Evolutionary conservation across 2,113 vertebrate genomes (phyloP).

Genomic region (Embiotoca jacksoni): DNA sequence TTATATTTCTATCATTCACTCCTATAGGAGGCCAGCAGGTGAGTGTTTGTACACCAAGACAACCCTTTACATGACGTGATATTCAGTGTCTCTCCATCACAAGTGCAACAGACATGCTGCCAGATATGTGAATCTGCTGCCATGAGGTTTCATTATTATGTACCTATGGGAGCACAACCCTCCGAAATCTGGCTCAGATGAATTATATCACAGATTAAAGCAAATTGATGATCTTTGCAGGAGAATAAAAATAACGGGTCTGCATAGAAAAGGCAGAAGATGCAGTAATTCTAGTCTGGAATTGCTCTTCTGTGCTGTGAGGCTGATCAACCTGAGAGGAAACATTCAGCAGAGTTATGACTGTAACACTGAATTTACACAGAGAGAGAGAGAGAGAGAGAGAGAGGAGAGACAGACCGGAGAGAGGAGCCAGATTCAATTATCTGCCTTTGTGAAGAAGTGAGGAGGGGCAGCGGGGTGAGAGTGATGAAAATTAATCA

Average conservation of each 20-base stretch:
- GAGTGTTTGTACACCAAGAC: slow-evolving; percentile 14
- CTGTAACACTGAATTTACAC: slow-evolving; percentile 47
- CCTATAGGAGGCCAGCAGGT: slow-evolving; percentile 4
- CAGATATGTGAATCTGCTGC: slow-evolving; percentile 32
- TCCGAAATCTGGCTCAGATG: slow-evolving; percentile 31
- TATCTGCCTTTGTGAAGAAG: slow-evolving; percentile 69
- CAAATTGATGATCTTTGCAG: slow-evolving; percentile 22
- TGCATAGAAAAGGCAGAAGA: slow-evolving; percentile 52
- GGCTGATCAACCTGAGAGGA: slow-evolving; percentile 55
- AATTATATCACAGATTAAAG: slow-evolving; percentile 46
- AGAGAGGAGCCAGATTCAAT: slow-evolving; percentile 68
- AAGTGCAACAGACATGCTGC: slow-evolving; percentile 33
- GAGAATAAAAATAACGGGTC: slow-evolving; percentile 9
- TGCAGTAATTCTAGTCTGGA: slow-evolving; percentile 50
- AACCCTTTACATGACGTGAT: slow-evolving; percentile 38
- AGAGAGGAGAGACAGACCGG: slow-evolving; percentile 32
- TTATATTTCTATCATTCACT: slow-evolving; percentile 34
- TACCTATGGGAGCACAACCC: slow-evolving; percentile 16
- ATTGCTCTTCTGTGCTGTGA: slow-evolving; percentile 49
- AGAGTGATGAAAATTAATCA: slow-evolving; percentile 74
- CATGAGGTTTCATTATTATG: slow-evolving; percentile 40
- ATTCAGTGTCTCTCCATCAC: slow-evolving; percentile 33
- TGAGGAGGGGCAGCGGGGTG: slow-evolving; percentile 49
- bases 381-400: slow-evolving; percentile 37
- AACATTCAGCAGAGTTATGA: slow-evolving; percentile 60